These are phyloP conservation scores for Turritopsis rubra DNA, from an alignment of 30 jellyfish, hydroid and myxozoan genomes.

Conservation along the genomic window DNA sequence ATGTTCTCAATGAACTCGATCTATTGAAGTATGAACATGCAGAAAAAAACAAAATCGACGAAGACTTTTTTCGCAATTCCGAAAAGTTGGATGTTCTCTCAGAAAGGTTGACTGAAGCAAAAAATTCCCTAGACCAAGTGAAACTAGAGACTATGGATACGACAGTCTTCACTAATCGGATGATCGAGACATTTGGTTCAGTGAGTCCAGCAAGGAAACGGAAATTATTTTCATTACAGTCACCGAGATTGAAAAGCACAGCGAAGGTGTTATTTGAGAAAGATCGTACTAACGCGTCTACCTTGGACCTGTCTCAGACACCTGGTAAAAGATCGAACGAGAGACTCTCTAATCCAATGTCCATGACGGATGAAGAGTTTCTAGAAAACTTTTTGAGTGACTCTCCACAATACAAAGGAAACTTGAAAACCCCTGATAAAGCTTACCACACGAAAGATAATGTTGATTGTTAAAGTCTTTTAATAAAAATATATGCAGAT, in stretches of 20 bases:
- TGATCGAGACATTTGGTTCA: slow-evolving; percentile 34
- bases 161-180: slow-evolving; percentile 36
- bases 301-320: not conserved
- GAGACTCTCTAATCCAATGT: slow-evolving; percentile 28
- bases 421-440: not conserved
- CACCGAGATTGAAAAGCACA: not conserved
- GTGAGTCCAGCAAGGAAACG: slow-evolving; percentile 22
- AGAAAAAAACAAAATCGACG: slow-evolving; percentile 50
- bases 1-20: slow-evolving; percentile 52
- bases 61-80: slow-evolving; percentile 44
- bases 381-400: slow-evolving; percentile 19
- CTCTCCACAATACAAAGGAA: slow-evolving; percentile 10
- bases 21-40: slow-evolving; percentile 51
- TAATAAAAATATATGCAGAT: no score
- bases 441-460: not conserved
- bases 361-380: slow-evolving; percentile 47
- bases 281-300: not conserved
- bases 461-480: not conserved
- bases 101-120: slow-evolving; percentile 69
- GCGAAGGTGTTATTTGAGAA: not conserved
- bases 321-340: not conserved
- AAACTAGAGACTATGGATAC: slow-evolving; percentile 51
- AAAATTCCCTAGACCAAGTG: slow-evolving; percentile 47
- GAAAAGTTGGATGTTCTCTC: slow-evolving; percentile 52
- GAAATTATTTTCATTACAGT: not conserved